These are phyloP conservation scores for Pissodes strobi DNA, from an alignment of 1,140 invertebrate genomes.

Conservation along the genomic window DNA sequence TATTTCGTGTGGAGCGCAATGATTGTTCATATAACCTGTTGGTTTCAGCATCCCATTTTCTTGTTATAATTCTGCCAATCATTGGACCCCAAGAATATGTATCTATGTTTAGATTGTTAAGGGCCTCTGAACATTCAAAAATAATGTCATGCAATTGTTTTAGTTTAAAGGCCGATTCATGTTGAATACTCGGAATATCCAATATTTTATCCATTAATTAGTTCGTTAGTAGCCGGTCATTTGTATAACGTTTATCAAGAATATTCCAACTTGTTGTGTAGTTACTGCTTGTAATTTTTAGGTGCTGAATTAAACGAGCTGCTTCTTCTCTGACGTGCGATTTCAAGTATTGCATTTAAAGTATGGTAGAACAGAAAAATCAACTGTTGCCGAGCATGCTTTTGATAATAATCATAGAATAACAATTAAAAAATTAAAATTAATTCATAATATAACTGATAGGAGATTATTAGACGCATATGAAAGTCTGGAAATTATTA, in stretches of 20 bases:
- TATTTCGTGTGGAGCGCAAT: not conserved
- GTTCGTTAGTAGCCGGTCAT: not conserved
- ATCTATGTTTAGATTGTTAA: conserved; percentile 1
- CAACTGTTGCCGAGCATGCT: too few species aligned
- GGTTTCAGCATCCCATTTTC: too few species aligned
- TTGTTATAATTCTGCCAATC: not conserved
- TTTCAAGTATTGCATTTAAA: conserved; percentile 24
- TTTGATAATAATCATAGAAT: too few species aligned
- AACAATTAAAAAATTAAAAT: too few species aligned
- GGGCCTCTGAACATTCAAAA: not conserved
- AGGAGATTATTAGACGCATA: too few species aligned
- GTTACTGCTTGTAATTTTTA: not conserved
- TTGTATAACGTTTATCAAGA: not conserved
- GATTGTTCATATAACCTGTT: conserved; percentile 1
- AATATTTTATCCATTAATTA: not conserved
- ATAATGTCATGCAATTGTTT: conserved; percentile 8
- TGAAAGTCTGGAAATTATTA: too few species aligned
- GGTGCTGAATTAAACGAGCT: not conserved
- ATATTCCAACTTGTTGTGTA: not conserved
- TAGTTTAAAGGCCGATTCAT: not conserved
- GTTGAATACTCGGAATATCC: not conserved
- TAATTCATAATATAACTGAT: too few species aligned
- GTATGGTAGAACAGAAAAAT: too few species aligned
- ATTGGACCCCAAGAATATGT: not conserved
- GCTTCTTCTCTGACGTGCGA: not conserved